Evolutionary conservation across 2,888 invertebrate species (phyloP).

Genomic region (Sphaeridia pumilis): DNA sequence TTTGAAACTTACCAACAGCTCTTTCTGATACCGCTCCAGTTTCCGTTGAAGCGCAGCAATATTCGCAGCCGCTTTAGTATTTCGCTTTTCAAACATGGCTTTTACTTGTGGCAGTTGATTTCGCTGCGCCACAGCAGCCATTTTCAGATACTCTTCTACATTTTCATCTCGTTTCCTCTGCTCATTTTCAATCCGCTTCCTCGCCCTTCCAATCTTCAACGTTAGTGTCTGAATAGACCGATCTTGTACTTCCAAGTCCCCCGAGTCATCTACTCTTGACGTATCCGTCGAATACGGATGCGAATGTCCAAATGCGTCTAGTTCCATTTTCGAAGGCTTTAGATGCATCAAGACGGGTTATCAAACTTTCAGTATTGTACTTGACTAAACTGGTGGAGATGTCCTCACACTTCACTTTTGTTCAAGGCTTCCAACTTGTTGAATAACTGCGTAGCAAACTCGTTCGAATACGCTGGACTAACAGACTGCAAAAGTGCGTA

Average conservation of each 20-base stretch:
- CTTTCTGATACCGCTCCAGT: conserved; percentile 30
- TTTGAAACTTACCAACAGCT: conserved; percentile 19
- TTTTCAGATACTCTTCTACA: conserved; percentile 35
- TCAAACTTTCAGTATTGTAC: too few relatives aligned
- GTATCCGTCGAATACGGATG: conserved; percentile 2
- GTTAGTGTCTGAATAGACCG: conserved; percentile 23
- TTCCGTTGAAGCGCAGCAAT: conserved; percentile 34
- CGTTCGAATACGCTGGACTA: conserved; percentile 59
- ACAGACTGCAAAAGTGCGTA: conserved; percentile 64
- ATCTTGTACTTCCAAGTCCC: conserved; percentile 9
- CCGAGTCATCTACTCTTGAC: conserved; percentile 12
- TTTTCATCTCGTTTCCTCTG: conserved; percentile 31
- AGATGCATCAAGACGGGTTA: neutral
- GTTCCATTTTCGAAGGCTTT: neutral
- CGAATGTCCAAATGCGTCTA: too few relatives aligned
- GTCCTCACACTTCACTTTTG: too few relatives aligned
- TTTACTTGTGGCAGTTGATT: conserved; percentile 35
- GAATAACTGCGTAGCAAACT: conserved; percentile 49
- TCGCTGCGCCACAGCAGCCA: conserved; percentile 33
- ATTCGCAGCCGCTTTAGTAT: conserved; percentile 34
- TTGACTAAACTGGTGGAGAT: too few relatives aligned
- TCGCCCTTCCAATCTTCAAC: conserved; percentile 27
- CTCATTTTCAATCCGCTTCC: conserved; percentile 33
- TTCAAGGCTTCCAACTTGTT: conserved; percentile 10
- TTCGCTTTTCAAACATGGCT: conserved; percentile 33